These are phyloP conservation scores for Polydrusus tereticollis DNA, from an alignment of 2,888 invertebrate species.

Conservation along the genomic window DNA sequence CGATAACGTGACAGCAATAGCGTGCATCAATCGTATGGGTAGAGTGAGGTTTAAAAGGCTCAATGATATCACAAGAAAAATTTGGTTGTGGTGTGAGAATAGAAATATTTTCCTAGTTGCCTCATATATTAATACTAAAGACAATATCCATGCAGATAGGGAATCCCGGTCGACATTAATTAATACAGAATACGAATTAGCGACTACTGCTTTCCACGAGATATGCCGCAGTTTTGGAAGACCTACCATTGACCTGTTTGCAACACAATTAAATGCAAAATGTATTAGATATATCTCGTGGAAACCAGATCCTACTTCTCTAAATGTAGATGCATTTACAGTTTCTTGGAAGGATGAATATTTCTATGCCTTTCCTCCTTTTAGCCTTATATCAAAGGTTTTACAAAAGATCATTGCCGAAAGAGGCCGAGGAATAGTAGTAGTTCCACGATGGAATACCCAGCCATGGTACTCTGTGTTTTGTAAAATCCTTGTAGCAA, in stretches of 20 bases:
- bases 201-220: background rate
- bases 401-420: conserved; percentile 36
- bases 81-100: conserved; percentile 48
- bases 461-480: conserved; percentile 27
- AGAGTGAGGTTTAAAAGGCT: conserved; percentile 12
- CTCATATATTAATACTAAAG: conserved; percentile 17
- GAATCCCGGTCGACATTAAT: conserved; percentile 30
- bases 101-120: conserved; percentile 35
- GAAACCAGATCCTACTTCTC: conserved; percentile 32
- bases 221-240: conserved; percentile 18
- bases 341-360: conserved; percentile 20
- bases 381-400: conserved; percentile 19
- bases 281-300: conserved; percentile 42
- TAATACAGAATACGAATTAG: conserved; percentile 31
- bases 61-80: background rate
- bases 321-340: conserved; percentile 32
- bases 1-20: conserved; percentile 1
- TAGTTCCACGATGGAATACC: conserved; percentile 12
- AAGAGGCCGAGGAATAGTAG: conserved; percentile 22
- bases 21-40: conserved; percentile 26
- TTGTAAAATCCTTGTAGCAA: conserved; percentile 18
- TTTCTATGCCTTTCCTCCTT: conserved; percentile 43
- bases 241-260: conserved; percentile 40
- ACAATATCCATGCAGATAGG: conserved; percentile 32
- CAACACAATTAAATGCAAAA: conserved; percentile 38